Base-by-base conservation (phyloP, 2,113 vertebrate genomes). In the Cyprinodon brontotheroides region DNA sequence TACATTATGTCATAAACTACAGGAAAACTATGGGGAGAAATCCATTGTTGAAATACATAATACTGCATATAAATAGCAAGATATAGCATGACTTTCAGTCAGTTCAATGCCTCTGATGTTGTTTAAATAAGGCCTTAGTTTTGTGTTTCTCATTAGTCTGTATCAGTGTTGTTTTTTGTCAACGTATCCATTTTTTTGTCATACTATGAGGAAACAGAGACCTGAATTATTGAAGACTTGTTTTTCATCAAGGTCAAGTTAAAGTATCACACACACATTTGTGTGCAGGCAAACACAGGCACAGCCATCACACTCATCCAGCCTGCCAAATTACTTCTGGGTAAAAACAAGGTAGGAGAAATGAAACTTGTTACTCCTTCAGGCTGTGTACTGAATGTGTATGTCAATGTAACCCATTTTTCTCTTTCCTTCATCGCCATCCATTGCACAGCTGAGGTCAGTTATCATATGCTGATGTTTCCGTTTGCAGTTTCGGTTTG, bases 191-290 rank as follows among this genome's bases (percentile, higher is more conserved):
- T 77, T 87, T 82, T 82, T 85, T 86, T 85, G 78, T 85, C 79
- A 80, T 60, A 5, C 50, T 62, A 50, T 69, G 79, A 65, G 65
- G 61, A 68, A 40, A 65, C 36, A 74, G 61, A 62, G 29, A 59
- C 70, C 48, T 88, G 75, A 83, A 83, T 86, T 85, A 86, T 86
- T 81, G 82, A 88, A 79, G 70, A 70, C 82, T 83, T 85, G 84
- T 81, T 83, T 89, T 90, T 88, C 84, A 85, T 85, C 86, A 81
- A 79, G 86, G 68, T 88, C 64, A 73, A 86, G 83, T 83, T 79
- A 74, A 81, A 65, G 69, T 63, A 64, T 57, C 65, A 61, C 57
- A 68, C 15, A 11, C 74, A 67, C 39, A 62, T 74, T 64, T 3
- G 37, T n/a, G 43, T 65, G 48, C 74, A 84, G 40, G 29, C 20